These are phyloP conservation scores for Gymnothorax reevesii DNA, from an alignment of 2,797 vertebrate genomes.

Conservation along the genomic window DNA sequence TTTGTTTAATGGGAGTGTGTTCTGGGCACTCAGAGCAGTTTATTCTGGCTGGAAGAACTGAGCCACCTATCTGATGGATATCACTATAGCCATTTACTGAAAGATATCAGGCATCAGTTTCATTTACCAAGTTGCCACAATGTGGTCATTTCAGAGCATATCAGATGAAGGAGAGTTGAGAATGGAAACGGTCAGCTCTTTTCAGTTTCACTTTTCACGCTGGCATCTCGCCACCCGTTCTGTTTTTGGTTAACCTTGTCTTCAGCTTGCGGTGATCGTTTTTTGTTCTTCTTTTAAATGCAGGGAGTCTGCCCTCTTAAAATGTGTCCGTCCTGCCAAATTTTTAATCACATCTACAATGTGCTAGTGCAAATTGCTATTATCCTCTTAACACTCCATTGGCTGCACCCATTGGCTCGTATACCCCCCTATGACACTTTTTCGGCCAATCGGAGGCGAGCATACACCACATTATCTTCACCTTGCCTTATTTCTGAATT, in stretches of 20 bases:
- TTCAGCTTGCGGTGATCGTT: conserved; percentile 34
- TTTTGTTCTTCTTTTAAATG: conserved; percentile 56
- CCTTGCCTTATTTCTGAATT: neutral
- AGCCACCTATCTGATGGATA: neutral
- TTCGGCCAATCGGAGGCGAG: neutral
- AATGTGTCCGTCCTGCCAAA: conserved; percentile 74
- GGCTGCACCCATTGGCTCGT: neutral
- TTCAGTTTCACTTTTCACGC: neutral
- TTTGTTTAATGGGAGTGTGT: neutral
- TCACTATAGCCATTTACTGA: neutral
- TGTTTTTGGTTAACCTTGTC: neutral
- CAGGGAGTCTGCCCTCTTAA: conserved; percentile 68
- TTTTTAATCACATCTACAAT: conserved; percentile 52
- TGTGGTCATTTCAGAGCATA: conserved; percentile 41
- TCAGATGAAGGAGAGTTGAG: conserved; percentile 38
- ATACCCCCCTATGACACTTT: neutral
- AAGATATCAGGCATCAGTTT: neutral
- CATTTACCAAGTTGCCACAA: neutral
- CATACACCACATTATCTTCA: conserved; percentile 10
- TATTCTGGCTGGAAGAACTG: no score
- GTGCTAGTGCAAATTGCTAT: neutral
- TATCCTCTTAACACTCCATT: neutral
- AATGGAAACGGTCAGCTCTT: conserved; percentile 33
- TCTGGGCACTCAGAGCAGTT: neutral
- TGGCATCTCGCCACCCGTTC: neutral